These are phyloP conservation scores for Cheilosia grossa DNA, from an alignment of 2,888 invertebrate genomes.

Conservation along the genomic window DNA sequence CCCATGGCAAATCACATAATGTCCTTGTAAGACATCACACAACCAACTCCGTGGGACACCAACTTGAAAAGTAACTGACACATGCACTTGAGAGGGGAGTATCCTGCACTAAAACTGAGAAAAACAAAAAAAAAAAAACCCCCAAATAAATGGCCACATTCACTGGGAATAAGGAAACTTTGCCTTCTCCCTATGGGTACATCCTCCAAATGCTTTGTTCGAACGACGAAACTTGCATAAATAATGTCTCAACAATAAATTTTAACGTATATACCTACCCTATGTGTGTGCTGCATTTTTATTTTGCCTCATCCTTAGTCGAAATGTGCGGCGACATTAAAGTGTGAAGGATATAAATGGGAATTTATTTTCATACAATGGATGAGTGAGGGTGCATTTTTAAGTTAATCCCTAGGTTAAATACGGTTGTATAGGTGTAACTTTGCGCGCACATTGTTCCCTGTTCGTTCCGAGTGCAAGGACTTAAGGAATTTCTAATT, in stretches of 20 bases:
- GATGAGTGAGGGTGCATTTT: slow-evolving; percentile 5
- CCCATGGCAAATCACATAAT: slow-evolving; percentile 4
- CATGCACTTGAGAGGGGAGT: slow-evolving; percentile 8
- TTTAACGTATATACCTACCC: background rate
- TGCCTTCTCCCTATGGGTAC: slow-evolving; percentile 10
- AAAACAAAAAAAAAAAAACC: background rate
- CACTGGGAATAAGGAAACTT: background rate
- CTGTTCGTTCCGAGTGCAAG: slow-evolving; percentile 1
- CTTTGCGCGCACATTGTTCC: slow-evolving; percentile 13
- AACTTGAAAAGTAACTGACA: slow-evolving; percentile 11
- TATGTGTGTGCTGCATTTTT: slow-evolving; percentile 3
- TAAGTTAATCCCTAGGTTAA: slow-evolving; percentile 45
- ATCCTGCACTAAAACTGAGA: background rate
- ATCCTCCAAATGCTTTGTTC: slow-evolving; percentile 28
- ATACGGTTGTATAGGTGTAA: slow-evolving; percentile 13
- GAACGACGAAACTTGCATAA: slow-evolving; percentile 56
- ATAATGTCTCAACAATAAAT: slow-evolving; percentile 49
- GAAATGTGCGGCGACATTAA: background rate
- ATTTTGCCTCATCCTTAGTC: background rate
- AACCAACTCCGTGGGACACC: slow-evolving; percentile 1
- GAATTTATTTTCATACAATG: slow-evolving; percentile 21
- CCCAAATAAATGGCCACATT: background rate
- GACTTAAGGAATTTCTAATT: slow-evolving; percentile 49
- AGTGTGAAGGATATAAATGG: slow-evolving; percentile 48
- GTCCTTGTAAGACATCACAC: slow-evolving; percentile 27